Base-by-base conservation (phyloP, 2,888 invertebrate species). In the Steinernema carpocapsae region DNA sequence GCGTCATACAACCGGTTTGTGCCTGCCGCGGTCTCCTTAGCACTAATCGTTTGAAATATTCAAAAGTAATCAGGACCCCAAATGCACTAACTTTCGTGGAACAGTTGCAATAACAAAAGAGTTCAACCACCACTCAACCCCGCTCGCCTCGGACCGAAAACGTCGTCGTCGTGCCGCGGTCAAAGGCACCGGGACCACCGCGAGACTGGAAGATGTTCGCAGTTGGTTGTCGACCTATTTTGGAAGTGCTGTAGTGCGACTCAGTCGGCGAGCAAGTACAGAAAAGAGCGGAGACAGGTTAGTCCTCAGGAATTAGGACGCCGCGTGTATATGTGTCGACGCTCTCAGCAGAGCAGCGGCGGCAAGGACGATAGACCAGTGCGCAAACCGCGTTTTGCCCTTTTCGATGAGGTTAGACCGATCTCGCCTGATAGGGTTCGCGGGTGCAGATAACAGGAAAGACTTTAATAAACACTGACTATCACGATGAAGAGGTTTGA, bases 171-270 rank as follows among this genome's bases (percentile, higher is more conserved):
- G 19, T 64, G 64, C 64, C 64, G 32, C 64, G 64, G 32, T 64
- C 64, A 64, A 32, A 37, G 26, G 64, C 26, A 64, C 64, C 64
- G 64, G 64, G 64, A 64, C 64, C 22, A 64, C 64, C 29, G 29
- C 64, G 64, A 64, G 64, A 64, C 29, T 32, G 64, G 64, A 64
- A 64, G 64, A 64, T 64, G 64, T 64, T 64, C 64, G 64, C 64
- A 64, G 64, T 64, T 64, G 64, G 64, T 64, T 64, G 64, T 64
- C 64, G 64, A 64, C 64, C 64, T 64, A 64, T 64, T 64, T 64
- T 64, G 64, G 64, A 64, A 64, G 64, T 64, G 64, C 64, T 64
- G 64, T 64, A 64, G 64, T 64, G 64, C 64, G 64, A 64, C 26
- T 64, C 29, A 64, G 64, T 64, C 64, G 64, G 64, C 10, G 29